A percentile compares a stretch with the other conserved stretches of the same genome.
Evolutionary conservation across 2,797 vertebrate species (phyloP).

Genomic region (Erethizon dorsatum): DNA sequence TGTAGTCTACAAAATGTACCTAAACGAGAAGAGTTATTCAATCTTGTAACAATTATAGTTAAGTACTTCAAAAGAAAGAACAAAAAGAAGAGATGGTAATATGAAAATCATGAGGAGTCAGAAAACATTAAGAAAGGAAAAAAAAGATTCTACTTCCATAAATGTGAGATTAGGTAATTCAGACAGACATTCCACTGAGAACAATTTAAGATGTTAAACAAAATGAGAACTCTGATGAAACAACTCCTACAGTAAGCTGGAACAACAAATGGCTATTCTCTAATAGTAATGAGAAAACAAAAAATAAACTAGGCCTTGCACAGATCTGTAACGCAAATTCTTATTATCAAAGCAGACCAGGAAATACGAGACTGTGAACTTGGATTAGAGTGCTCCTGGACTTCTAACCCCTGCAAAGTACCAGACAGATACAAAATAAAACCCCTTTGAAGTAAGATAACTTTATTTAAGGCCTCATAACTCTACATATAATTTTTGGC

Average conservation of each 20-base stretch:
- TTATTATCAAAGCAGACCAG: background rate
- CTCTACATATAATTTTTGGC: background rate
- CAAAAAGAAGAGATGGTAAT: background rate
- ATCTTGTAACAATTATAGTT: background rate
- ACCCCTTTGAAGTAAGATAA: background rate
- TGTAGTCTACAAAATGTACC: background rate
- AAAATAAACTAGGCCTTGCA: background rate
- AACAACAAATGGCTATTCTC: slow-evolving; percentile 23
- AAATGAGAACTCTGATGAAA: background rate
- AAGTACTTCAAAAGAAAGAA: slow-evolving; percentile 12
- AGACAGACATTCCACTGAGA: background rate
- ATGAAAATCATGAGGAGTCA: background rate
- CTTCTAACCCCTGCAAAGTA: background rate
- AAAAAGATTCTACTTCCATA: background rate
- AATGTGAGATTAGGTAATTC: background rate
- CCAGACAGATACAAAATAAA: slow-evolving; percentile 14
- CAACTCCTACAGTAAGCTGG: background rate
- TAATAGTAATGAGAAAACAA: background rate
- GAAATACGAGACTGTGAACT: background rate
- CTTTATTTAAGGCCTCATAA: background rate
- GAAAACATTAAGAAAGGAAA: background rate
- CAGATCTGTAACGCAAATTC: background rate
- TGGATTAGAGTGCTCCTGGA: slow-evolving; percentile 7
- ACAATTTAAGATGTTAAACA: background rate
- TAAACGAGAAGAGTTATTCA: slow-evolving; percentile 20